Evolutionary conservation across 2,888 invertebrate genomes (phyloP), one percentile per base, ranked within the genome.

Genomic region (Melanophora roralis): DNA sequence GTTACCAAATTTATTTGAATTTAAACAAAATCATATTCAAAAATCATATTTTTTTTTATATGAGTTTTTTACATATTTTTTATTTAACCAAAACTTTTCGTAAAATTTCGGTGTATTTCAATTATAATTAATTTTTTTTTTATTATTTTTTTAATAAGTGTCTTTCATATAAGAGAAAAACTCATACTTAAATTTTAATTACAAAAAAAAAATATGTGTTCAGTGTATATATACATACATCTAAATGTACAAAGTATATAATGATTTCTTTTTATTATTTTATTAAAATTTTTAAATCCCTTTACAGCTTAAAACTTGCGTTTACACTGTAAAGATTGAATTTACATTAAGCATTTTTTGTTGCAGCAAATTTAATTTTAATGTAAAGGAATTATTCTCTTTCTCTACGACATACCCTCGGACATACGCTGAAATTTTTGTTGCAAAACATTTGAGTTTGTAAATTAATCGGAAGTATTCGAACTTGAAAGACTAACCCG

Each of bases 211-310:
- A 49, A 53, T 84, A 76, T 84, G 80, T 87, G 84, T 86, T 87
- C 84, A 85, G 79, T 83, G 82, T 88, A 85, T 85, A 86, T 87
- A 27, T 27, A 27, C 27, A 27, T 27, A 27, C 27, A 27, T 27
- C 87, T 87, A 86, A 84, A 84, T 85, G 85, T 86, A 88, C 85
- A 86, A 84, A 84, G 84, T 64, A 59, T 65, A 21, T 27, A 6
- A 27, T 27, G 27, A 69, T 60, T 40, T 34, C 27, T 65, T 80
- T 83, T 69, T 59, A 1, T 64, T 64, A 34, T 36, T 65, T 71
- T 49, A 32, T 47, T 21, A 71, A 47, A 16, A 11, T 65, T 65
- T 64, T 77, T 65, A 36, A 34, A n/a, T n/a, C n/a, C n/a, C n/a
- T n/a, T n/a, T n/a, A n/a, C n/a, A n/a, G n/a, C n/a, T n/a, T n/a